Conservation (phyloP, 30 jellyfish, hydroid and myxozoan species). For the Nemopilema nomurai region DNA sequence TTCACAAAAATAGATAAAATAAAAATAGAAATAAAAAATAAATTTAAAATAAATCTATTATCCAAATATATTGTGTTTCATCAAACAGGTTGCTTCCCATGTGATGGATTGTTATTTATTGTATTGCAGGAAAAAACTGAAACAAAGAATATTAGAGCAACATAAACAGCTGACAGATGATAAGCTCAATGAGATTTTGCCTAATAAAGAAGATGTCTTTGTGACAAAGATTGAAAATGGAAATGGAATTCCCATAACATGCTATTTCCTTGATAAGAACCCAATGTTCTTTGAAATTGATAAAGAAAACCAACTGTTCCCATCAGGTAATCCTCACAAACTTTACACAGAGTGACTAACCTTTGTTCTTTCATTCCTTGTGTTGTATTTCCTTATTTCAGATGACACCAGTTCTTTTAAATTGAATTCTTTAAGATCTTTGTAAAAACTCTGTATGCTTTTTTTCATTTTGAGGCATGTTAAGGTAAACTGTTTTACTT, state of each 20-base stretch:
- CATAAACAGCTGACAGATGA: conserved; percentile 63
- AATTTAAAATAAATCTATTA: not conserved
- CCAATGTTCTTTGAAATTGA: conserved; percentile 89
- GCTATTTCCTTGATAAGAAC: conserved; percentile 68
- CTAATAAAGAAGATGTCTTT: conserved; percentile 88
- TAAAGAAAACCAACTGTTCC: conserved; percentile 60
- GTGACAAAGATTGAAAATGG: conserved; percentile 68
- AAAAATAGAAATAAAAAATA: not conserved
- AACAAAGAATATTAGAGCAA: conserved; percentile 63
- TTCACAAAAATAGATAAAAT: no score
- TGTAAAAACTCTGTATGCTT: no score
- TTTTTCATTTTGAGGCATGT: no score
- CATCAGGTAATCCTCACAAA: conserved; percentile 72
- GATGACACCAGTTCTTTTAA: no score
- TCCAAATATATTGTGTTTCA: not conserved
- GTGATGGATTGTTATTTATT: not conserved
- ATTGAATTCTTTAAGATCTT: no score
- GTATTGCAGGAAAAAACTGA: conserved; percentile 72
- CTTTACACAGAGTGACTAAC: no score
- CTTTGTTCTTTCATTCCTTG: no score
- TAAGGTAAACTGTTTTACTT: no score
- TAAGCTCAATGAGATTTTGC: conserved; percentile 37
- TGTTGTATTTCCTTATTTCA: no score
- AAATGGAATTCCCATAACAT: conserved; percentile 57
- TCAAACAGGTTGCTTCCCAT: not conserved